phyloP scores from a whole-genome alignment of 1,140 invertebrate genomes.

The Neodiprion lecontei region DNA sequence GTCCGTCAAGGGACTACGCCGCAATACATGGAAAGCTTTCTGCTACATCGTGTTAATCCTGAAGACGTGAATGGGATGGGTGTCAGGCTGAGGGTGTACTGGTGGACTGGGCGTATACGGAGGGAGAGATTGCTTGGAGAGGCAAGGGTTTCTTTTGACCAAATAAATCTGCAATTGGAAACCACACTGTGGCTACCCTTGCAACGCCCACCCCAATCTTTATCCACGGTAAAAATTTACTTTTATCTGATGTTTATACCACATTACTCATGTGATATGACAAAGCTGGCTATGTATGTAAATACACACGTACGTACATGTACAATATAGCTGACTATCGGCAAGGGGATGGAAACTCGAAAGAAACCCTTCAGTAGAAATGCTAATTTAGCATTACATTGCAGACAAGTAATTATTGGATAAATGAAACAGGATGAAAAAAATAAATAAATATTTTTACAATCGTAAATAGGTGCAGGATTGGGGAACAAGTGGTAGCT shows the following conservation, averaged over 20 bases:
- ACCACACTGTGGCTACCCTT: conserved; percentile 89
- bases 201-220: conserved; percentile 79
- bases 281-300: no score
- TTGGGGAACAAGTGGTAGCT: conserved; percentile 65
- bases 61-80: conserved; percentile 93
- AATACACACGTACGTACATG: no score
- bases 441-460: no score
- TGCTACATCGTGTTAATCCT: conserved; percentile 89
- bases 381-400: no score
- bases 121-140: conserved; percentile 92
- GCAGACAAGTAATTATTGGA: no score
- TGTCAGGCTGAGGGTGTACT: conserved; percentile 86
- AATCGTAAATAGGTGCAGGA: conserved; percentile 43
- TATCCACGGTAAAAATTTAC: neutral
- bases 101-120: conserved; percentile 78
- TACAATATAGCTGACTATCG: no score
- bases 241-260: no score
- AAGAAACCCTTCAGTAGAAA: no score
- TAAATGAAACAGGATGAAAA: no score
- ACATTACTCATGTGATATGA: no score
- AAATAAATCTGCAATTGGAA: conserved; percentile 86
- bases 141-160: conserved; percentile 84
- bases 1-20: conserved; percentile 87
- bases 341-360: no score
- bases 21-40: conserved; percentile 91